These are phyloP conservation scores for Nyctibius grandis DNA, from an alignment of 2,797 vertebrate genomes.

Conservation along the genomic window DNA sequence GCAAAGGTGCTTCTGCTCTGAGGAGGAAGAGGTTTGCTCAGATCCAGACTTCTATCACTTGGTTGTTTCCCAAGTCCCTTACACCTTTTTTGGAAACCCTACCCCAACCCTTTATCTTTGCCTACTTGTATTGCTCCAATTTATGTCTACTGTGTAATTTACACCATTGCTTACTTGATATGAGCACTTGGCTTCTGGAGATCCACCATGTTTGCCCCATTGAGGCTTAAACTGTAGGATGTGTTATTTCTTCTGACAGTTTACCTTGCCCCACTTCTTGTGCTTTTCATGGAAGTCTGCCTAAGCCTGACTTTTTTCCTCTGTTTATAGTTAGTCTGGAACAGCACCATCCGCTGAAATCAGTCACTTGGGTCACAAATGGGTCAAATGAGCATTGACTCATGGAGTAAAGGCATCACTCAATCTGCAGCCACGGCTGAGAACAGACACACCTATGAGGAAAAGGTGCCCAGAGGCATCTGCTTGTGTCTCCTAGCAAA, in stretches of 20 bases:
- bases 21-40: background rate
- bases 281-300: background rate
- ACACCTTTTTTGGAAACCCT: background rate
- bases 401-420: background rate
- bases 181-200: background rate
- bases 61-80: background rate
- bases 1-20: background rate
- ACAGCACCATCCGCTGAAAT: background rate
- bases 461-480: background rate
- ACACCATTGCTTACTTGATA: background rate
- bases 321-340: conserved; percentile 8
- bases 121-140: background rate
- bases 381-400: background rate
- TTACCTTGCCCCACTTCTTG: background rate
- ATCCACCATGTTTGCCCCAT: background rate
- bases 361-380: background rate
- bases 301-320: background rate
- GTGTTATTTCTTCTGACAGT: background rate
- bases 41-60: background rate
- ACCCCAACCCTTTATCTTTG: background rate
- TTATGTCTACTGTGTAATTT: background rate
- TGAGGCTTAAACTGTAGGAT: background rate
- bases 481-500: background rate
- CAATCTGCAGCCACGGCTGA: background rate
- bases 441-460: background rate